Evolutionary conservation across 37 sponge, comb jelly and placozoan species (phyloP).

Genomic region (Lycopodina hypogea): DNA sequence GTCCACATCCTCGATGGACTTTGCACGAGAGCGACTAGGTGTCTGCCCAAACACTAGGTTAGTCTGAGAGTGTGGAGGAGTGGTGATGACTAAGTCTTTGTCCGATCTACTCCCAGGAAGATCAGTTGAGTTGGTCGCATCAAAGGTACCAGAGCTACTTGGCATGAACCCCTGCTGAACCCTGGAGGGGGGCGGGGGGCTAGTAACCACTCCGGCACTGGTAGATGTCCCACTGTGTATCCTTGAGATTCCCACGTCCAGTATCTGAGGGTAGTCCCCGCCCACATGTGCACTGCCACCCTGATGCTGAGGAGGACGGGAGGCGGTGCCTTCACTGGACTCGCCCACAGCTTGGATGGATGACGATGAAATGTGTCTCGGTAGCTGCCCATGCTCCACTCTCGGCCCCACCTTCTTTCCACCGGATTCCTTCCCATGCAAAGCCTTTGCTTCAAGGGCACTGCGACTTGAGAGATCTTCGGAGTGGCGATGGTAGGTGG

Average conservation of each 20-base stretch:
- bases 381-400: background rate
- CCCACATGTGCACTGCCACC: background rate
- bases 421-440: slow-evolving; percentile 22
- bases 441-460: background rate
- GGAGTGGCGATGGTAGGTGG: background rate
- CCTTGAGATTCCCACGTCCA: background rate
- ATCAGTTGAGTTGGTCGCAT: slow-evolving; percentile 42
- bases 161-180: slow-evolving; percentile 6
- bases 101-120: slow-evolving; percentile 44
- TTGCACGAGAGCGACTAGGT: background rate
- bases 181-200: background rate
- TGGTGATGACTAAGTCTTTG: slow-evolving; percentile 31
- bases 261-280: background rate
- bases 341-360: background rate
- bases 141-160: background rate
- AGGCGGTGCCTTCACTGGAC: background rate
- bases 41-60: background rate
- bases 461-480: background rate
- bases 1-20: slow-evolving; percentile 49
- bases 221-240: background rate
- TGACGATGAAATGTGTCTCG: background rate
- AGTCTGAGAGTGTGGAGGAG: slow-evolving; percentile 44
- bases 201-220: background rate
- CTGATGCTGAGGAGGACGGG: background rate
- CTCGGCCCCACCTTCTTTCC: background rate